Base-by-base conservation (phyloP, 2,113 vertebrate species). In the Odontophorus gujanensis region DNA sequence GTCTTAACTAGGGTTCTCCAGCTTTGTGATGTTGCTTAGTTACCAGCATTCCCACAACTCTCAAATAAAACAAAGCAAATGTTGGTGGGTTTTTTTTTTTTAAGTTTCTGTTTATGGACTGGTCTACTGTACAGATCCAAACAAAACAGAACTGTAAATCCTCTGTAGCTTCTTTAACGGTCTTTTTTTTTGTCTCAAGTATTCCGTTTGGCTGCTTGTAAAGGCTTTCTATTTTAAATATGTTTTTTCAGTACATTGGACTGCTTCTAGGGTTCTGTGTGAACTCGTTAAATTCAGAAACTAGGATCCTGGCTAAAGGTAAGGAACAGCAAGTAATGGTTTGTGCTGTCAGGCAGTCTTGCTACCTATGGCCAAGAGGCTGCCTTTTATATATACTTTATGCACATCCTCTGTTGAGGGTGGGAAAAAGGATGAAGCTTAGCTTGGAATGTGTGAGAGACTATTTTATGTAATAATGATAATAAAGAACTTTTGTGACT, bases 1-100 rank as follows among this genome's bases (percentile, higher is more conserved):
- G 86, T 92, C 87, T 96, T 96, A 97, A 95, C 81, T 78, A 88
- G 91, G 63, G 85, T 79, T 96, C 71, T 78, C 61, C 85, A 92
- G 90, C 51, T 95, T 93, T 95, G 78, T 91, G 87, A 21, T 84
- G 90, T 97, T 97, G 92, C 94, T 96, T 97, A 84, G 93, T 97
- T 97, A 96, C 93, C 72, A 4, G 84, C 43, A 85, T 94, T 96
- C 83, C 87, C 62, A 82, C 82, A 96, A 77, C 63, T 91, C 85
- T 95, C 91, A 92, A 88, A 85, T 73, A 91, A 93, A 95, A 85
- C 73, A 71, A 94, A 96, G 74, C 50, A 93, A 92, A 89, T 67
- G 25, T 91, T 32, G 28, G 16, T 55, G 24, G 10, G 19, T 18
- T 17, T 25, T 62, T 25, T 62, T 38, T 25, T 62, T 62, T 40